A percentile compares a stretch with the other conserved stretches of the same genome.
Conservation (phyloP, 2,888 invertebrate genomes). For the Melikaiella ostensackeni region DNA sequence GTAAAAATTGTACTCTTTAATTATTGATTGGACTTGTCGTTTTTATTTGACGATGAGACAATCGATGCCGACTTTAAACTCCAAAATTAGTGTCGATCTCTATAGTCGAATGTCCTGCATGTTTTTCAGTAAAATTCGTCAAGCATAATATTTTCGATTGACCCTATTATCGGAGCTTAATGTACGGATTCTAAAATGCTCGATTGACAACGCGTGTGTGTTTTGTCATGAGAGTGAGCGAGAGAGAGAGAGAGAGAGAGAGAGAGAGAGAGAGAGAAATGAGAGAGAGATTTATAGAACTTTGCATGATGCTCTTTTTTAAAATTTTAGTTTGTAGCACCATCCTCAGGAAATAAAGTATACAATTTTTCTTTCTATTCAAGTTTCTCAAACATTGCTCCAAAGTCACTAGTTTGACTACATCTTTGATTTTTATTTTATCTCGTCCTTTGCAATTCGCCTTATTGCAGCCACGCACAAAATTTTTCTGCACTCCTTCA, state of each 20-base stretch:
- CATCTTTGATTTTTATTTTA: constrained; percentile 44
- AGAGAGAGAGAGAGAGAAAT: constrained; percentile 4
- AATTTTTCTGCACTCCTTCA: background rate
- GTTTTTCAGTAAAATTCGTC: background rate
- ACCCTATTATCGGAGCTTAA: constrained; percentile 1
- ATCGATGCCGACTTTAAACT: constrained; percentile 18
- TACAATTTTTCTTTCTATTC: constrained; percentile 66
- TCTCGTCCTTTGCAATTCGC: constrained; percentile 42
- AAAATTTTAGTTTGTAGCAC: constrained; percentile 70
- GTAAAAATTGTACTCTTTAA: constrained; percentile 52
- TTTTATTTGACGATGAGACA: constrained; percentile 40
- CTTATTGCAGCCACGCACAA: background rate
- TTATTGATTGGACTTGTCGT: constrained; percentile 54
- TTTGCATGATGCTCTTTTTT: constrained; percentile 70
- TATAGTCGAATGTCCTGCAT: background rate
- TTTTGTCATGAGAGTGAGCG: constrained; percentile 58
- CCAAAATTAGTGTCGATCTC: background rate
- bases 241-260: background rate
- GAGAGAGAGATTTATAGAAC: constrained; percentile 56
- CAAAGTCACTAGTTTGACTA: constrained; percentile 41
- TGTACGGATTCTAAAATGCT: constrained; percentile 40
- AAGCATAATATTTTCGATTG: constrained; percentile 3
- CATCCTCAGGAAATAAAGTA: constrained; percentile 67
- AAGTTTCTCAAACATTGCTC: constrained; percentile 43
- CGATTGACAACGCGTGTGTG: constrained; percentile 56